These are phyloP conservation scores for Myotis vivesi DNA, from an alignment of 2,797 vertebrate species.

Conservation along the genomic window DNA sequence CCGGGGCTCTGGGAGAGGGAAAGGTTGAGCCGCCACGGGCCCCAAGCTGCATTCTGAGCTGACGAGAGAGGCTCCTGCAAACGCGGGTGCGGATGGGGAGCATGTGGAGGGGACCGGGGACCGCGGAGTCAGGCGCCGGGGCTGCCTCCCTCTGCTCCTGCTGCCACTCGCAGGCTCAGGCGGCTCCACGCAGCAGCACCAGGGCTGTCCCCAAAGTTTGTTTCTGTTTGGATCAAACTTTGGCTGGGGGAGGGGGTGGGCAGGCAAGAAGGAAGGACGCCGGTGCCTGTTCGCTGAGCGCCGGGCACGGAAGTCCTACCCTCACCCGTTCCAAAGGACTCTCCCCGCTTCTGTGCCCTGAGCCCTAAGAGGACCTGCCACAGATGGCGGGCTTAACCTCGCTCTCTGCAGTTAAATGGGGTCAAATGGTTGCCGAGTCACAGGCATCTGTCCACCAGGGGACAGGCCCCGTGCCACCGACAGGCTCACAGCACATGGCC, in stretches of 20 bases:
- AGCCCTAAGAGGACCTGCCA: background rate
- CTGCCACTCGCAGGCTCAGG: slow-evolving; percentile 36
- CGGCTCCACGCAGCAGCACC: slow-evolving; percentile 9
- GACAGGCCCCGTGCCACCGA: background rate
- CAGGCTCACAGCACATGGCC: background rate
- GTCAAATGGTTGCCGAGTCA: slow-evolving; percentile 40
- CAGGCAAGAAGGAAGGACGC: slow-evolving; percentile 24
- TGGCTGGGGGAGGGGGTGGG: slow-evolving; percentile 70
- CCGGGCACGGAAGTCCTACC: background rate
- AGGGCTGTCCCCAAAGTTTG: slow-evolving; percentile 72
- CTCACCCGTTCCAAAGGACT: background rate
- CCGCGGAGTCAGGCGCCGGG: slow-evolving; percentile 59
- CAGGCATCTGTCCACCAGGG: background rate
- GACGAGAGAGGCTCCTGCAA: slow-evolving; percentile 83
- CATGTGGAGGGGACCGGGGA: slow-evolving; percentile 70
- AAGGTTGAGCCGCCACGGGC: slow-evolving; percentile 99
- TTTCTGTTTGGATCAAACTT: slow-evolving; percentile 80
- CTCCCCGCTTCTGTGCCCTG: background rate
- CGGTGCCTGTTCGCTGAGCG: background rate
- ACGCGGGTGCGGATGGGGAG: slow-evolving; percentile 65
- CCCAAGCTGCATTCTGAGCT: slow-evolving; percentile 90
- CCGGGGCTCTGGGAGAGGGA: slow-evolving; percentile 98
- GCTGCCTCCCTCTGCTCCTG: slow-evolving; percentile 67
- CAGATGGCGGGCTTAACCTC: slow-evolving; percentile 49
- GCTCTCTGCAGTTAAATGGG: slow-evolving; percentile 6